Percentiles rank a stretch among this genome's conserved stretches.
Conservation (phyloP, 2,113 vertebrate genomes). For the Ammodramus savannarum region DNA sequence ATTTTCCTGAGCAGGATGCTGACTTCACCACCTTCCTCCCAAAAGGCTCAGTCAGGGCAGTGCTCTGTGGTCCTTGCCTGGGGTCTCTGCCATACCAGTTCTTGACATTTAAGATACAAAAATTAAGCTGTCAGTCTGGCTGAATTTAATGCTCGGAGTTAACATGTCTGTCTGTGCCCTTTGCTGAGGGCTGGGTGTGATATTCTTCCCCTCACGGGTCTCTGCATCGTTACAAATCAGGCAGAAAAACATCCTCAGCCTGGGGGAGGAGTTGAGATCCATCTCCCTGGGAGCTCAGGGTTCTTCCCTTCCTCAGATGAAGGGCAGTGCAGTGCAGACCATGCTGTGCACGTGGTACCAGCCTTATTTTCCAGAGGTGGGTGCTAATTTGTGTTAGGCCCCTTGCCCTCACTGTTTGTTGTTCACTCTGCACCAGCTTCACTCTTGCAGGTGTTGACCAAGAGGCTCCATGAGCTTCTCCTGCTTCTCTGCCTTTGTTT, state of each 20-base stretch:
- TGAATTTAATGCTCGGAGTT: neutral
- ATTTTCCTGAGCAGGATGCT: neutral
- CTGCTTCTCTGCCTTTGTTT: neutral
- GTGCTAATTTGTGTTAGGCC: neutral
- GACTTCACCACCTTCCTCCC: neutral
- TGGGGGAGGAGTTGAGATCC: neutral
- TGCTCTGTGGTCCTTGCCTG: neutral
- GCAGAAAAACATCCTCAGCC: neutral
- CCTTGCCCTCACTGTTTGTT: neutral
- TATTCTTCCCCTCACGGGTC: neutral
- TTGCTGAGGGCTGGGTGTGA: neutral
- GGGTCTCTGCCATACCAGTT: neutral
- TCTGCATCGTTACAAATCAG: neutral
- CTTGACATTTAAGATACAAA: conserved; percentile 27
- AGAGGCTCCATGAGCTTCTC: neutral
- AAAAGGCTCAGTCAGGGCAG: neutral
- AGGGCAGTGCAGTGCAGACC: neutral
- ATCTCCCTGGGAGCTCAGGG: neutral
- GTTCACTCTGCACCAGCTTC: rapidly evolving
- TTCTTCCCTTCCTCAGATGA: neutral
- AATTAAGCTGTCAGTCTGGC: conserved; percentile 8
- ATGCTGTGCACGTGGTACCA: neutral
- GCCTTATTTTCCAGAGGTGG: neutral
- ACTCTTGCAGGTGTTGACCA: neutral
- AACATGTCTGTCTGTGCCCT: neutral